Conservation (phyloP, 2,888 invertebrate species). For the Tanypteryx hageni region DNA sequence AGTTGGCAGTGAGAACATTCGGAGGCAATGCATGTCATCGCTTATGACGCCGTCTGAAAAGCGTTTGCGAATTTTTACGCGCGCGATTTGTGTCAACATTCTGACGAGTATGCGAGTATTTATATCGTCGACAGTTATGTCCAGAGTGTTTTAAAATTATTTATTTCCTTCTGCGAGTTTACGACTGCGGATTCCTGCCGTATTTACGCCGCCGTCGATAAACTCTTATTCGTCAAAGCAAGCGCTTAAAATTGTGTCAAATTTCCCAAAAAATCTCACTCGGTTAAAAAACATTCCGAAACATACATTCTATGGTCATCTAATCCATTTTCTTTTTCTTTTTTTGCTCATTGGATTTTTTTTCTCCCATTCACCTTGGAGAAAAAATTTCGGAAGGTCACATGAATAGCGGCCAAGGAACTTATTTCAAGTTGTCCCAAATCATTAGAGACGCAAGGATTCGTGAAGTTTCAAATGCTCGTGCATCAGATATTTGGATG, state of each 20-base stretch:
- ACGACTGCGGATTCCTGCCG: not conserved
- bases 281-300: not conserved
- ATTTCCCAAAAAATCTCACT: not conserved
- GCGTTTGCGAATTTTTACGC: not conserved
- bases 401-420: constrained; percentile 43
- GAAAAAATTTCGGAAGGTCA: constrained; percentile 55
- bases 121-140: not conserved
- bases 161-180: not conserved
- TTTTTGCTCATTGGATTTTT: not conserved
- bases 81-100: not conserved
- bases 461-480: not conserved
- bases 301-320: no score
- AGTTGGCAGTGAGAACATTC: not conserved
- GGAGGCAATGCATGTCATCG: not conserved
- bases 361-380: constrained; percentile 29
- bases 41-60: not conserved
- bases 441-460: not conserved
- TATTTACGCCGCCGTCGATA: not conserved
- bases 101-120: not conserved
- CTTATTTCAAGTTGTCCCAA: not conserved
- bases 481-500: not conserved
- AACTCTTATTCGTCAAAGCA: not conserved
- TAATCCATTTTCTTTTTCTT: not conserved
- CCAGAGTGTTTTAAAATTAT: not conserved
- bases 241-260: not conserved